Conservation (phyloP, 2,797 vertebrate species). For the Pitangus sulphuratus region DNA sequence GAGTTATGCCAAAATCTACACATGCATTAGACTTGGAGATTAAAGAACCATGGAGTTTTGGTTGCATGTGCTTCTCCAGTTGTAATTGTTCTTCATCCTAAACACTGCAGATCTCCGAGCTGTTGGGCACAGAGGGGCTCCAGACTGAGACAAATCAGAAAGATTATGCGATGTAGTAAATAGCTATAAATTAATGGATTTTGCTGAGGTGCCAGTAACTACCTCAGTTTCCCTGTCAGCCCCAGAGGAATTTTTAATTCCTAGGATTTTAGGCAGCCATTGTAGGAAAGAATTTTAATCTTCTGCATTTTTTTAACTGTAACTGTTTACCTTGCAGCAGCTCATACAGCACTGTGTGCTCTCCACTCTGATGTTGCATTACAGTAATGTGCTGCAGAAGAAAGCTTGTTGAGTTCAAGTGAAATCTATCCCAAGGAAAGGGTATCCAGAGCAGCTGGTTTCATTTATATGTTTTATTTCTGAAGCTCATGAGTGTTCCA, state of each 20-base stretch:
- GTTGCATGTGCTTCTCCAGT: slow-evolving; percentile 15
- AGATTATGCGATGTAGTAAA: slow-evolving; percentile 72
- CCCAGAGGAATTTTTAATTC: slow-evolving; percentile 65
- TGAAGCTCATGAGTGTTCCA: slow-evolving; percentile 77
- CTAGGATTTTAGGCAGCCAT: slow-evolving; percentile 43
- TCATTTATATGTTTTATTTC: slow-evolving; percentile 80
- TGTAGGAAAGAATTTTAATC: slow-evolving; percentile 58
- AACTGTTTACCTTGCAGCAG: slow-evolving; percentile 58
- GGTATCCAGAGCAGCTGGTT: slow-evolving; percentile 78
- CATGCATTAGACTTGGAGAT: slow-evolving; percentile 66
- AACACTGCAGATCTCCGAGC: slow-evolving; percentile 16
- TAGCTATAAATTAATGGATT: slow-evolving; percentile 72
- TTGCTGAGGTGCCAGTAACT: slow-evolving; percentile 59
- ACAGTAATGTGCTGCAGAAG: slow-evolving; percentile 67
- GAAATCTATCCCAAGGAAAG: slow-evolving; percentile 75
- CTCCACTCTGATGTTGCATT: slow-evolving; percentile 59
- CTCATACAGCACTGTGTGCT: slow-evolving; percentile 48
- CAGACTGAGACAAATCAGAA: slow-evolving; percentile 72
- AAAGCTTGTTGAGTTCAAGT: slow-evolving; percentile 69
- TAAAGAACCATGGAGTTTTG: slow-evolving; percentile 23
- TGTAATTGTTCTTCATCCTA: slow-evolving; percentile 59
- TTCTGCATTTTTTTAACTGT: slow-evolving; percentile 29
- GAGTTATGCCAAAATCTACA: slow-evolving; percentile 54
- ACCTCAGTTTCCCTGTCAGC: slow-evolving; percentile 50
- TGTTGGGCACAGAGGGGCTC: slow-evolving; percentile 28